Evolutionary conservation across 2,113 vertebrate species (phyloP), one percentile per base, ranked within the genome.

Genomic region (Hippocampus zosterae): DNA sequence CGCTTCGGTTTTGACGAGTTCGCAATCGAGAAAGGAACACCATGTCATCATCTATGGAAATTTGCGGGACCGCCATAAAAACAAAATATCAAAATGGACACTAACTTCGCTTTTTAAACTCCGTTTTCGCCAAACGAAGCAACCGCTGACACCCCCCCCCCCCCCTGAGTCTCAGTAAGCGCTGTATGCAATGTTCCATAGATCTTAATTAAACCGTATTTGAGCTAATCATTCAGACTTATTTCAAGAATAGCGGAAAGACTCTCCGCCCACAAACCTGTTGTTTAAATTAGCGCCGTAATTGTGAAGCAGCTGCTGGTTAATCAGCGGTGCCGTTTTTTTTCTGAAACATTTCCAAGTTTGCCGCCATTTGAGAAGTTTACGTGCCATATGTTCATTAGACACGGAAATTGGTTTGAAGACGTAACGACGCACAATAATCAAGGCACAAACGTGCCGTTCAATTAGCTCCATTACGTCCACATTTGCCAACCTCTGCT

Each of bases 381-480:
- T 19, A 4, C 16, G 41, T 65, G 72, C 70, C 83, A 88, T 82
- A 74, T 86, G 88, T 74, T 88, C 72, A 75, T 77, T 73, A 65
- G n/a, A 25, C n/a, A 44, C 37, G 5, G 70, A 72, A 78, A 76
- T 72, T 70, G 21, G 48, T 57, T 65, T 66, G 55, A 72, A 71
- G 77, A 79, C 70, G 77, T 82, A 81, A 75, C 73, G 77, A 60
- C 16, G 71, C 57, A 33, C 53, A 53, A 53, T 71, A 70, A 48
- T 83, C 66, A 78, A 78, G 64, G 70, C 68, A 56, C 42, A 74
- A 40, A 69, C 66, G 73, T 41, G 68, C 73, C 75, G 61, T 72
- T 81, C 77, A 86, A 75, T 84, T 80, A 81, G 50, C 65, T 75
- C 75, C 81, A 79, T 88, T 85, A 84, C 10, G 21, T n/a, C 21